Percentiles rank a stretch among this genome's conserved stretches.
Conservation (phyloP, 2,888 invertebrate species). For the Drosophila nr. perissopoda region DNA sequence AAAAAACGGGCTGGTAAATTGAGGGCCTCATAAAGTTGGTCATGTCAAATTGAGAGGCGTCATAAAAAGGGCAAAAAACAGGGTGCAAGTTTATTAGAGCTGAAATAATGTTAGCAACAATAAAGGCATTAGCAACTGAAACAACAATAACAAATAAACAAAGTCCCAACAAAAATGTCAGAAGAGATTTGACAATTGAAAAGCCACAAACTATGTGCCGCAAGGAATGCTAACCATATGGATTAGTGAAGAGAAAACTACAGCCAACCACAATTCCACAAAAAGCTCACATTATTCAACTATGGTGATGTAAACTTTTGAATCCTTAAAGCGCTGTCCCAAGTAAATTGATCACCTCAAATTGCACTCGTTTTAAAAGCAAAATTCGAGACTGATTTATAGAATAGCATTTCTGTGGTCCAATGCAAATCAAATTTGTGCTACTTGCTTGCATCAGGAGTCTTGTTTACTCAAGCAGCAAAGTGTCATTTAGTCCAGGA, state of each 20-base stretch:
- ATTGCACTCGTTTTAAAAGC: slow-evolving; percentile 22
- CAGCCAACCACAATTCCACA: slow-evolving; percentile 4
- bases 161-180: slow-evolving; percentile 29
- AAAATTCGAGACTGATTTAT: slow-evolving; percentile 29
- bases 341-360: slow-evolving; percentile 30
- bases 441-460: slow-evolving; percentile 28
- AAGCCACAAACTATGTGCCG: slow-evolving; percentile 29
- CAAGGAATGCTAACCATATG: slow-evolving; percentile 12
- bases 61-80: slow-evolving; percentile 36
- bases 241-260: slow-evolving; percentile 5
- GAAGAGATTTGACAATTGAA: slow-evolving; percentile 38
- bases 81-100: slow-evolving; percentile 59
- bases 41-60: slow-evolving; percentile 59
- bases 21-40: slow-evolving; percentile 62
- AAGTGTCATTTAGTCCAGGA: slow-evolving; percentile 67
- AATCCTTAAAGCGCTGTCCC: background rate
- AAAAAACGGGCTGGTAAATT: slow-evolving; percentile 60
- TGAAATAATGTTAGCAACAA: slow-evolving; percentile 58
- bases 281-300: background rate
- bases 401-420: slow-evolving; percentile 13
- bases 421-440: slow-evolving; percentile 57
- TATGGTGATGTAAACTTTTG: background rate
- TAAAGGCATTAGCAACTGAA: slow-evolving; percentile 28
- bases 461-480: slow-evolving; percentile 62
- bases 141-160: slow-evolving; percentile 51